Conservation (phyloP, 2,797 vertebrate genomes). For the Harpagifer antarcticus region DNA sequence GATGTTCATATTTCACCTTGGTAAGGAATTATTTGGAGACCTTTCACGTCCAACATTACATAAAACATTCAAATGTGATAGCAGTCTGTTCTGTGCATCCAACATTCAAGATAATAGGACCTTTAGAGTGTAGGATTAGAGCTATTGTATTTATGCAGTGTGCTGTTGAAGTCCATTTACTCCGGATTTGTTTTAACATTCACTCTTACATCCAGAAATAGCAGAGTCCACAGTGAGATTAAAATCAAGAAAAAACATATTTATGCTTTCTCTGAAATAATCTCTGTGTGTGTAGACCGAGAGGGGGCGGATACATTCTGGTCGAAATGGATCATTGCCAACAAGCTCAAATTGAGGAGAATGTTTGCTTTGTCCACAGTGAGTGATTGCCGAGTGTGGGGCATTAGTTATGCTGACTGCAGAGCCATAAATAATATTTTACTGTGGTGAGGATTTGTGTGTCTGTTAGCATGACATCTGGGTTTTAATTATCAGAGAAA, state of each 20-base stretch:
- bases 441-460: slow-evolving; percentile 69
- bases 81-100: slow-evolving; percentile 8
- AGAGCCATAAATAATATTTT: slow-evolving; percentile 80
- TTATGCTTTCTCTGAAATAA: slow-evolving; percentile 56
- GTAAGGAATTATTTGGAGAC: slow-evolving; percentile 40
- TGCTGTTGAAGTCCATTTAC: slow-evolving; percentile 26
- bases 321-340: slow-evolving; percentile 69
- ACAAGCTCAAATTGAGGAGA: slow-evolving; percentile 69
- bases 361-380: slow-evolving; percentile 76
- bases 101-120: slow-evolving; percentile 19
- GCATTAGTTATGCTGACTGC: slow-evolving; percentile 77
- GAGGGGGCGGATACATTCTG: slow-evolving; percentile 52
- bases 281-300: slow-evolving; percentile 23
- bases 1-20: slow-evolving; percentile 33
- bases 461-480: slow-evolving; percentile 78
- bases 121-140: slow-evolving; percentile 12
- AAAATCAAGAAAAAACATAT: slow-evolving; percentile 50
- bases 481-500: slow-evolving; percentile 78
- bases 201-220: slow-evolving; percentile 45
- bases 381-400: slow-evolving; percentile 70
- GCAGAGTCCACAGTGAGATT: slow-evolving; percentile 29
- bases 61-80: slow-evolving; percentile 35
- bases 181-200: slow-evolving; percentile 30
- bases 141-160: slow-evolving; percentile 26
- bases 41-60: slow-evolving; percentile 11